A percentile compares a stretch with the other conserved stretches of the same genome.
These are phyloP conservation scores for Zalophus californianus DNA, from an alignment of 2,797 vertebrate genomes.

Conservation along the genomic window DNA sequence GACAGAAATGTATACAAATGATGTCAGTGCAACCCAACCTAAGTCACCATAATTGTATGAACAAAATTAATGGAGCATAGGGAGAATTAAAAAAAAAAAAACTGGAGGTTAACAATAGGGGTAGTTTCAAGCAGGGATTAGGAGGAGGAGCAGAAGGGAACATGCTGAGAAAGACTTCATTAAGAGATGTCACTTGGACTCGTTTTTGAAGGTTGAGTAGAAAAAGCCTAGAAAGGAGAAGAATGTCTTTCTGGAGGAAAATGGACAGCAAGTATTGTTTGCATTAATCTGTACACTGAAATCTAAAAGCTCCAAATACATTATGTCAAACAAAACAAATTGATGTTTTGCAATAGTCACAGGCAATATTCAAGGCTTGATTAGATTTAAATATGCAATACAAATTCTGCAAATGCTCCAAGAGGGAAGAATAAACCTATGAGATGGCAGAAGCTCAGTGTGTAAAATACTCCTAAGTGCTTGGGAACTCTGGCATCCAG, in stretches of 20 bases:
- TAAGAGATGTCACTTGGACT: background rate
- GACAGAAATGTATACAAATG: background rate
- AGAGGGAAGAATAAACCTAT: background rate
- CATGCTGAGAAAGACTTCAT: background rate
- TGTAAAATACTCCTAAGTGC: background rate
- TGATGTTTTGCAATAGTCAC: slow-evolving; percentile 61
- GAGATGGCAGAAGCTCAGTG: background rate
- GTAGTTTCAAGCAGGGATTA: background rate
- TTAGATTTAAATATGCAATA: slow-evolving; percentile 64
- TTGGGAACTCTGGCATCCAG: background rate
- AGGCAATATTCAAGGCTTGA: slow-evolving; percentile 35
- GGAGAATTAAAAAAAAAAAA: background rate
- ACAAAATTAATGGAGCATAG: background rate
- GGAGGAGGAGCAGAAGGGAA: background rate
- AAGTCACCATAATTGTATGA: background rate
- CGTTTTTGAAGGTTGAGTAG: background rate
- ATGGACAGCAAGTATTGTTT: background rate
- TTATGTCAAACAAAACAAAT: slow-evolving; percentile 31
- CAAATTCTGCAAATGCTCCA: slow-evolving; percentile 28
- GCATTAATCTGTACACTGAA: background rate
- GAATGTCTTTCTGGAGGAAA: background rate
- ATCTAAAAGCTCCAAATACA: slow-evolving; percentile 36
- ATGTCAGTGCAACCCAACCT: background rate
- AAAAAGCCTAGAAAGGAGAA: background rate
- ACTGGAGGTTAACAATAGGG: background rate